phyloP scores from a whole-genome alignment of 2,888 invertebrate genomes.

The Trissolcus brochymenae region DNA sequence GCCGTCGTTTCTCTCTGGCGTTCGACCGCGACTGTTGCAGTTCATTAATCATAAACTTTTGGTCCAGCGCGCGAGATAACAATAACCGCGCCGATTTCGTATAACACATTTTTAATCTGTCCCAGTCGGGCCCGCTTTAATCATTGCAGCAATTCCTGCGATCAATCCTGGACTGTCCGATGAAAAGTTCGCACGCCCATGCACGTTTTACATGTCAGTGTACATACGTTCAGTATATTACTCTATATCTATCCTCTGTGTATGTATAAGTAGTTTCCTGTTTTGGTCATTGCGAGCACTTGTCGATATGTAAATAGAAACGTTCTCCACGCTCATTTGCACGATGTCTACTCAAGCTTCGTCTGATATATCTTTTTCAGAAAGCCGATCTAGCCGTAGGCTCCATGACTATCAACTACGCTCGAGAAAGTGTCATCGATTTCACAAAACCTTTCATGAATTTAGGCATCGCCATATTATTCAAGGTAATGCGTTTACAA shows the following conservation, averaged over 20 bases:
- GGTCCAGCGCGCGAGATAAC: constrained; percentile 10
- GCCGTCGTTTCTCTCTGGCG: no score
- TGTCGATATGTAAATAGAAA: constrained; percentile 23
- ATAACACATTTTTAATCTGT: constrained; percentile 11
- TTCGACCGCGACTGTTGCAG: constrained; percentile 15
- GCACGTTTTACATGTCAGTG: constrained; percentile 34
- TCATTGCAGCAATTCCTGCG: constrained; percentile 3
- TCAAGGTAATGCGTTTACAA: constrained; percentile 81
- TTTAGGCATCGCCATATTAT: constrained; percentile 91
- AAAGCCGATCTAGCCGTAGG: constrained; percentile 93
- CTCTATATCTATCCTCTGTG: constrained; percentile 15
- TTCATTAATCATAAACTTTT: constrained; percentile 45
- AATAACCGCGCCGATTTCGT: constrained; percentile 21
- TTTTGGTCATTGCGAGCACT: constrained; percentile 12
- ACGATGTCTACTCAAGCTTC: background rate
- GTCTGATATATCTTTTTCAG: constrained; percentile 76
- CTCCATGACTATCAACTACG: constrained; percentile 93
- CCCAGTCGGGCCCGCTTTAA: constrained; percentile 5
- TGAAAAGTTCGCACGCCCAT: constrained; percentile 24
- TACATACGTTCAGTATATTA: constrained; percentile 26
- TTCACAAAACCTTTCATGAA: constrained; percentile 96
- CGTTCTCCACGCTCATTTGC: background rate
- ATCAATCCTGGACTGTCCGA: constrained; percentile 10
- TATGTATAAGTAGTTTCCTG: constrained; percentile 32
- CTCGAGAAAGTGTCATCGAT: constrained; percentile 91